These are phyloP conservation scores for Caenorhabditis becei DNA, from an alignment of 2,888 invertebrate species.

Conservation along the genomic window DNA sequence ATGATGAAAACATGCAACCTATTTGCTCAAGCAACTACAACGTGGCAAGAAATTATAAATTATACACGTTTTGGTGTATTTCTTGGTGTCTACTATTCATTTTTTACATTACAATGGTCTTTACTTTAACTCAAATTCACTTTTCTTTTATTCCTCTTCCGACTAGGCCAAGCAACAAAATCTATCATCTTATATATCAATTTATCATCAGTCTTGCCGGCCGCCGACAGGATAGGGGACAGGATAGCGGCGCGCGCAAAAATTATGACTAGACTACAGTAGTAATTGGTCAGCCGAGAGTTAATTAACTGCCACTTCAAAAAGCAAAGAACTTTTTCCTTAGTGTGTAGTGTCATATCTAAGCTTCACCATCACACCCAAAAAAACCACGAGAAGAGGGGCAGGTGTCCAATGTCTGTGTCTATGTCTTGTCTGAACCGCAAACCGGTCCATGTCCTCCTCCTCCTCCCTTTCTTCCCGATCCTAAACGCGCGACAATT, in stretches of 20 bases:
- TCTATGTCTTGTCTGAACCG: conserved; percentile 7
- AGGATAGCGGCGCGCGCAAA: neutral
- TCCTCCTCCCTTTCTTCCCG: conserved; percentile 18
- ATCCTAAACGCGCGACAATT: conserved; percentile 50
- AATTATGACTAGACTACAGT: neutral
- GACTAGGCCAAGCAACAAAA: neutral
- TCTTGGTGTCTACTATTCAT: neutral
- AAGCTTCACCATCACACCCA: neutral
- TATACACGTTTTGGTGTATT: neutral
- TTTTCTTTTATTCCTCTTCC: too few species aligned
- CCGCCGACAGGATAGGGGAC: neutral
- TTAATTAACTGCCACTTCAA: neutral
- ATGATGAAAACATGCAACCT: conserved; percentile 19
- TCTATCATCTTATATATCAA: neutral
- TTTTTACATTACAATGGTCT: too few species aligned
- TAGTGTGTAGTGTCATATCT: too few species aligned
- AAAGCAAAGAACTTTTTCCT: too few species aligned
- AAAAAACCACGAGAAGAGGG: neutral
- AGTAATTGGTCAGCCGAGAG: conserved; percentile 5
- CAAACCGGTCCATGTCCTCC: conserved; percentile 13
- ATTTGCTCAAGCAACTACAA: conserved; percentile 34
- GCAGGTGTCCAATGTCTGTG: conserved; percentile 5
- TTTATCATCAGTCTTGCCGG: neutral
- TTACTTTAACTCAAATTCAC: too few species aligned
- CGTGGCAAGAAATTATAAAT: conserved; percentile 14